A percentile compares a stretch with the other conserved stretches of the same genome.
These are phyloP conservation scores for Montipora cactus DNA, from an alignment of 64 coral and sea anemone genomes.

Conservation along the genomic window DNA sequence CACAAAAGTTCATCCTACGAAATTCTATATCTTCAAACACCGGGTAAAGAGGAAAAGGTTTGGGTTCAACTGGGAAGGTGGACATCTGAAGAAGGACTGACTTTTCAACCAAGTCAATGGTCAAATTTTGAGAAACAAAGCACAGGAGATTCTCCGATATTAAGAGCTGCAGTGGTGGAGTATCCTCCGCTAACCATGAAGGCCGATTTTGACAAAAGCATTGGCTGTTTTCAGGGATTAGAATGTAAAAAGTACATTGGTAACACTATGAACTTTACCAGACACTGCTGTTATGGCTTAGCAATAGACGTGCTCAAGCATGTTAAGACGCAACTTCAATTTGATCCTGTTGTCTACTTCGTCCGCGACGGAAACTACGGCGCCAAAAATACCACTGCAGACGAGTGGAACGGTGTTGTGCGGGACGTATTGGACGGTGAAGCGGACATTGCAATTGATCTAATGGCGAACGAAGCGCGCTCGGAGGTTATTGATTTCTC, in stretches of 20 bases:
- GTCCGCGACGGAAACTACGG: slow-evolving; percentile 94
- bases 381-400: slow-evolving; percentile 69
- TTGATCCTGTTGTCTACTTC: slow-evolving; percentile 81
- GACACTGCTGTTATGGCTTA: slow-evolving; percentile 84
- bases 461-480: slow-evolving; percentile 93
- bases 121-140: neutral
- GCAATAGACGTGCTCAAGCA: slow-evolving; percentile 87
- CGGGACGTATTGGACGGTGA: slow-evolving; percentile 62
- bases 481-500: slow-evolving; percentile 88
- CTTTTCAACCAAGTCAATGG: slow-evolving; percentile 35
- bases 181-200: slow-evolving; percentile 95
- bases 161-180: slow-evolving; percentile 86
- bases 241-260: slow-evolving; percentile 62
- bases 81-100: slow-evolving; percentile 49
- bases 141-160: slow-evolving; percentile 8
- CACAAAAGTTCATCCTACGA: slow-evolving; percentile 41
- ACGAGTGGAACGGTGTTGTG: slow-evolving; percentile 87
- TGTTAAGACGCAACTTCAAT: slow-evolving; percentile 77
- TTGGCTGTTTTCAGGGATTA: slow-evolving; percentile 73
- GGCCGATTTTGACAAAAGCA: slow-evolving; percentile 28
- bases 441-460: slow-evolving; percentile 89
- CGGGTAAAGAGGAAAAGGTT: slow-evolving; percentile 6
- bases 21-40: slow-evolving; percentile 76
- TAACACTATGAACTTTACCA: slow-evolving; percentile 24
- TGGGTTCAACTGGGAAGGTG: slow-evolving; percentile 71